Evolutionary conservation across 1,140 invertebrate genomes (phyloP), one percentile per base, ranked within the genome.

Genomic region (Penaeus vannamei): DNA sequence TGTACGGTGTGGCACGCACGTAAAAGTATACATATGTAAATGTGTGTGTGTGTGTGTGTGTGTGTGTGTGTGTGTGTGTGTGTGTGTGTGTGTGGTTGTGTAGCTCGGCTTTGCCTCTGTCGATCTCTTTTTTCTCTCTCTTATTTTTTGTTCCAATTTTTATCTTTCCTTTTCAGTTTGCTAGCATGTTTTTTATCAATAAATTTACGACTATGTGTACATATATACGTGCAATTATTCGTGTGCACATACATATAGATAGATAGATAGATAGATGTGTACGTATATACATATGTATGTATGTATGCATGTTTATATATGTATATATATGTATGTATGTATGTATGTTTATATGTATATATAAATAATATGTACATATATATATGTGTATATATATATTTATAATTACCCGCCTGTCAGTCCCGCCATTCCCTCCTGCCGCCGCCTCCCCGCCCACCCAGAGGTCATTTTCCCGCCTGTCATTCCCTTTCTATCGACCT

Each of bases 321-420:
- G n/a, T 36, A n/a, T 72, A n/a, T 72, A 10, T 4, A 69, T 69
- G 23, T 17, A 69, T 69, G 32, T 69, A 29, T 83, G n/a, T 60
- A 61, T 83, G 23, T 59, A 61, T 83, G n/a, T 60, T 81, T 81
- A 46, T 81, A 81, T 10, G 53, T 81, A 81, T 81, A 46, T 59
- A 81, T 81, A 46, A 46, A 81, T 81, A 46, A 22, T 81, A 46
- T 81, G 46, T 81, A 46, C 46, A 81, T 81, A 46, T 46, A 81
- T 81, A 46, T 81, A 46, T 81, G 26, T 23, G 60, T 61, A 29
- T 2, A 36, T 36, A 5, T 2, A 36, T 36, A 5, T n/a, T n/a
- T n/a, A n/a, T n/a, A n/a, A n/a, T n/a, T n/a, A n/a, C n/a, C n/a
- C n/a, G n/a, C n/a, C n/a, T n/a, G n/a, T n/a, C n/a, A n/a, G n/a